These are phyloP conservation scores for Heteromyza rotundicornis DNA, from an alignment of 2,888 invertebrate genomes.

Conservation along the genomic window DNA sequence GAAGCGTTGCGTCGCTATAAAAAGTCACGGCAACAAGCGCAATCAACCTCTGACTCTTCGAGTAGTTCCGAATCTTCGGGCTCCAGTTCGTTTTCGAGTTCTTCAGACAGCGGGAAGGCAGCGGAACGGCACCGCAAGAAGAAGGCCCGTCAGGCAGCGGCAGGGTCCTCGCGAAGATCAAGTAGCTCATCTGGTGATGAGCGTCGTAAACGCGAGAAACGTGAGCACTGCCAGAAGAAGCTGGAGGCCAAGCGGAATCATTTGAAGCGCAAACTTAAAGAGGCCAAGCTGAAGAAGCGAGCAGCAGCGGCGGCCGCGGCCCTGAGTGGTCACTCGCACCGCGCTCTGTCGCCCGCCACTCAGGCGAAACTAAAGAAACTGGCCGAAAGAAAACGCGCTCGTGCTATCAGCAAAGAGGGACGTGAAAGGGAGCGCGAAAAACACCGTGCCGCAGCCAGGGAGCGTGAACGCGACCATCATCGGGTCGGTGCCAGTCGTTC, in stretches of 20 bases:
- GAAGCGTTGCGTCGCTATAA: conserved; percentile 59
- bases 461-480: conserved; percentile 62
- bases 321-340: conserved; percentile 52
- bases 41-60: conserved; percentile 56
- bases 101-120: conserved; percentile 45
- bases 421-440: conserved; percentile 63
- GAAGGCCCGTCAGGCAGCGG: conserved; percentile 60
- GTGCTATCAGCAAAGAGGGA: conserved; percentile 56
- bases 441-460: conserved; percentile 59
- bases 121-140: conserved; percentile 62
- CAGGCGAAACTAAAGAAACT: conserved; percentile 57
- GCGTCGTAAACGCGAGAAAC: conserved; percentile 57
- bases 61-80: conserved; percentile 56
- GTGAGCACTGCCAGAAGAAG: conserved; percentile 60
- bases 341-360: conserved; percentile 53
- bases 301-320: conserved; percentile 47
- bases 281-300: conserved; percentile 58
- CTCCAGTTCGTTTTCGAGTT: conserved; percentile 58
- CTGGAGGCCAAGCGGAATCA: conserved; percentile 60
- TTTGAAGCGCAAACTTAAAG: conserved; percentile 58
- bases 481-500: conserved; percentile 57
- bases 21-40: conserved; percentile 47
- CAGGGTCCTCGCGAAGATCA: conserved; percentile 59
- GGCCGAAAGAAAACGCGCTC: conserved; percentile 55
- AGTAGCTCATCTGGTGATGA: conserved; percentile 70